Percentiles rank a stretch among this genome's conserved stretches.
Evolutionary conservation across 2,888 invertebrate species (phyloP).

Genomic region (Trichacis sp.): DNA sequence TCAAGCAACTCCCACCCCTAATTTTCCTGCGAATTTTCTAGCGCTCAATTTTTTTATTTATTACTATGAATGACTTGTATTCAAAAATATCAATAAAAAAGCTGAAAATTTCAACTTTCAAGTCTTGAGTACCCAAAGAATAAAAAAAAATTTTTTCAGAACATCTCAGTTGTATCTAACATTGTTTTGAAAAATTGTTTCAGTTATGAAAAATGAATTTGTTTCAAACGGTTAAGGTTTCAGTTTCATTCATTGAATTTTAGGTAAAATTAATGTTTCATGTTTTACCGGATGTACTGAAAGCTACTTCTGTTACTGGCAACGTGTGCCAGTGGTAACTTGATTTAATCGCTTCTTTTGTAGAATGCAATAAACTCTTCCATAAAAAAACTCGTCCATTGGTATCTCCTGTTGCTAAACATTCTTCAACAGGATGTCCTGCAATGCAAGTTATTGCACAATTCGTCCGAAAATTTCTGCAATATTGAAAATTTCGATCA

Average conservation of each 20-base stretch:
- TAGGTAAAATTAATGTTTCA: too few relatives aligned
- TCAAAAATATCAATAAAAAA: too few relatives aligned
- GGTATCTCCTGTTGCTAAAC: constrained; percentile 78
- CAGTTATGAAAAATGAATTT: neutral
- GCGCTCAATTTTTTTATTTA: too few relatives aligned
- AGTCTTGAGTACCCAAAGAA: too few relatives aligned
- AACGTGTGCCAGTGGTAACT: constrained; percentile 84
- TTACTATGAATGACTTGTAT: too few relatives aligned
- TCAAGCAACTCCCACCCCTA: too few relatives aligned
- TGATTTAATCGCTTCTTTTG: constrained; percentile 62
- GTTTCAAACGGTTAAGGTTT: too few relatives aligned
- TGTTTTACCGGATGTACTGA: constrained; percentile 71
- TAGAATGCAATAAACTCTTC: constrained; percentile 65
- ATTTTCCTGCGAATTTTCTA: too few relatives aligned
- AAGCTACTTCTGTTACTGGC: constrained; percentile 76
- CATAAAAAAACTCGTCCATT: constrained; percentile 77
- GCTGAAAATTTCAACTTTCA: too few relatives aligned
- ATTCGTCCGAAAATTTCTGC: constrained; percentile 50
- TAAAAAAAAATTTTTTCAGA: too few relatives aligned
- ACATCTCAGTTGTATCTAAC: too few relatives aligned
- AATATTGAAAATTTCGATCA: constrained; percentile 17
- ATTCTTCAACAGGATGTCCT: constrained; percentile 76
- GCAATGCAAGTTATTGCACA: constrained; percentile 74
- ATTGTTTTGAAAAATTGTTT: neutral
- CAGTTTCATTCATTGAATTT: too few relatives aligned